Conservation (phyloP, 2,888 invertebrate species). For the Coelogynopora nodosa region DNA sequence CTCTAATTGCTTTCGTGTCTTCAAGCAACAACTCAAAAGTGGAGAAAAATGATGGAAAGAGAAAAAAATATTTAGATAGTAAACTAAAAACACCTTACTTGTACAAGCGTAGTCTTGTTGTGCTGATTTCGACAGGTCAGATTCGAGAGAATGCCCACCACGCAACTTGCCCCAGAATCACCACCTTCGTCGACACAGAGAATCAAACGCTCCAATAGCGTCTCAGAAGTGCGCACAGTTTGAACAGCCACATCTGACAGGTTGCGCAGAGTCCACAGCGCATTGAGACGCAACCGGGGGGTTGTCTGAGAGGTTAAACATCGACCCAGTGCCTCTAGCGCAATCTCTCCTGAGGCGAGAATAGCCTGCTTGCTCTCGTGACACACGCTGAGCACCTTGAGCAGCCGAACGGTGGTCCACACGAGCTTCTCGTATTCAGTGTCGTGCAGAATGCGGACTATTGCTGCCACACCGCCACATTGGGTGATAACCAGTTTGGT, state of each 20-base stretch:
- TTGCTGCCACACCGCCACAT: background rate
- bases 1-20: background rate
- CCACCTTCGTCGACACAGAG: background rate
- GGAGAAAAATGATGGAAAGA: too few species aligned
- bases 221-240: background rate
- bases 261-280: conserved; percentile 7
- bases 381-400: conserved; percentile 7
- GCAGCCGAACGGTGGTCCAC: background rate
- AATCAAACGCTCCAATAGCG: background rate
- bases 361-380: conserved; percentile 1
- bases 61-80: too few species aligned
- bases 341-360: background rate
- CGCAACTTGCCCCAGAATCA: background rate
- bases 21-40: background rate
- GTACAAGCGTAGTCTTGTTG: background rate
- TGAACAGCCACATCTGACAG: background rate
- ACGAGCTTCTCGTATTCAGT: background rate
- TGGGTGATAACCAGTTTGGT: conserved; percentile 68
- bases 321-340: background rate
- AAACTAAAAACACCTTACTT: too few species aligned
- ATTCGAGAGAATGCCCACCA: background rate
- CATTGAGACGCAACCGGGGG: background rate
- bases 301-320: background rate
- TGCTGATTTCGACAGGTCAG: conserved; percentile 13
- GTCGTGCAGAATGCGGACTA: background rate